A percentile compares a stretch with the other conserved stretches of the same genome.
Conservation (phyloP, 92 coral and sea anemone genomes). For the Virgularia gustaviana region DNA sequence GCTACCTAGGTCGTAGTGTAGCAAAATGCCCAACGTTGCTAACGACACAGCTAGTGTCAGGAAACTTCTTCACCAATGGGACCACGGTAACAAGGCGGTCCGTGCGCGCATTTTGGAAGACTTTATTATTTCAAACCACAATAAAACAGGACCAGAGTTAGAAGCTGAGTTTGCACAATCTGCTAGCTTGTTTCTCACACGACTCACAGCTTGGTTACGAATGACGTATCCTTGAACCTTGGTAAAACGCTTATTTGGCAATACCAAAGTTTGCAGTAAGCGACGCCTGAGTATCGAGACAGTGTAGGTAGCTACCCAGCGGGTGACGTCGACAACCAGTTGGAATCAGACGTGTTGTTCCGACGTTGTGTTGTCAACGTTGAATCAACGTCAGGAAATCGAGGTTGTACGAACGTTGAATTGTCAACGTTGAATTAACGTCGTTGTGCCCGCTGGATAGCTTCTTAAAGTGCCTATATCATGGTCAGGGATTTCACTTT, state of each 20-base stretch:
- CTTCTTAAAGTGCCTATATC: too few species aligned
- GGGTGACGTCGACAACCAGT: too few species aligned
- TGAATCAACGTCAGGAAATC: too few species aligned
- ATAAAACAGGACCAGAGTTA: constrained; percentile 90
- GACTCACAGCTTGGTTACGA: constrained; percentile 93
- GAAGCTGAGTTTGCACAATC: constrained; percentile 95
- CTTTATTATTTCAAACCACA: constrained; percentile 65
- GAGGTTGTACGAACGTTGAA: too few species aligned
- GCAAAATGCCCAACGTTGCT: constrained; percentile 20
- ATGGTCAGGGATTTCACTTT: too few species aligned
- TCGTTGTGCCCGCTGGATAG: too few species aligned
- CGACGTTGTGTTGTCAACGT: too few species aligned
- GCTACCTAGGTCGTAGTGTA: too few species aligned
- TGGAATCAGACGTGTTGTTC: too few species aligned
- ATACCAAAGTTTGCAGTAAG: background rate
- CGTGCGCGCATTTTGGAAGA: constrained; percentile 86
- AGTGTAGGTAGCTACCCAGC: too few species aligned
- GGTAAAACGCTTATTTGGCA: background rate
- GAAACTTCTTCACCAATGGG: constrained; percentile 86
- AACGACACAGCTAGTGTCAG: constrained; percentile 84
- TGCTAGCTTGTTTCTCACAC: constrained; percentile 91
- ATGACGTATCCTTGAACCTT: constrained; percentile 89
- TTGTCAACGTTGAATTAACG: too few species aligned
- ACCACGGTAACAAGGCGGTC: constrained; percentile 77
- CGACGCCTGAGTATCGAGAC: too few species aligned